Evolutionary conservation across 2,113 vertebrate species (phyloP).

Genomic region (Tinamus guttatus): DNA sequence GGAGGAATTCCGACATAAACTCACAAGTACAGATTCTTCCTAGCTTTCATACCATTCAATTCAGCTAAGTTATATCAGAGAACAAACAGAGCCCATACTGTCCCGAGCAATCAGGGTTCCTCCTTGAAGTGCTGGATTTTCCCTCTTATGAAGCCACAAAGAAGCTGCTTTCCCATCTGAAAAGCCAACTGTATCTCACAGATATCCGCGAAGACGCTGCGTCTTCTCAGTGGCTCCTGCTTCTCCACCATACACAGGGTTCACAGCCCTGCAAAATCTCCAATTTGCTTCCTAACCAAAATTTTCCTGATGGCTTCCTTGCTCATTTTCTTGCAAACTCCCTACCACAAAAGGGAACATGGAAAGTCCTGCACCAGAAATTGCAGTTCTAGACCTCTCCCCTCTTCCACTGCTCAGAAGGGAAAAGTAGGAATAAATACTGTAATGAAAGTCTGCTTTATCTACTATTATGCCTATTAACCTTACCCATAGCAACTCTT

Average conservation of each 20-base stretch:
- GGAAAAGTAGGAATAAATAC: background rate
- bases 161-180: background rate
- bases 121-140: background rate
- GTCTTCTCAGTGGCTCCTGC: background rate
- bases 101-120: background rate
- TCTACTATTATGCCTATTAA: background rate
- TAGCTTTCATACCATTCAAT: background rate
- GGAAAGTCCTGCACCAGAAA: background rate
- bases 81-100: background rate
- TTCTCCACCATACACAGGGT: background rate
- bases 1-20: background rate
- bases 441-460: background rate
- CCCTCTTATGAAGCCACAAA: background rate
- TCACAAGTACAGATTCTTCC: background rate
- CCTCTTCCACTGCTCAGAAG: background rate
- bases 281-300: background rate
- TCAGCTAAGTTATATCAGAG: background rate
- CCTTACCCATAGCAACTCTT: background rate
- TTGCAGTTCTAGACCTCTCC: background rate
- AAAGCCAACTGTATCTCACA: background rate
- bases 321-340: background rate
- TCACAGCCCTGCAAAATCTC: background rate
- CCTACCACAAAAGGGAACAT: background rate
- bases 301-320: background rate
- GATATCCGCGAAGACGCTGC: background rate